Evolutionary conservation across 1,140 invertebrate genomes (phyloP), one percentile per base, ranked within the genome.

Genomic region (Trachelipus rathkii): DNA sequence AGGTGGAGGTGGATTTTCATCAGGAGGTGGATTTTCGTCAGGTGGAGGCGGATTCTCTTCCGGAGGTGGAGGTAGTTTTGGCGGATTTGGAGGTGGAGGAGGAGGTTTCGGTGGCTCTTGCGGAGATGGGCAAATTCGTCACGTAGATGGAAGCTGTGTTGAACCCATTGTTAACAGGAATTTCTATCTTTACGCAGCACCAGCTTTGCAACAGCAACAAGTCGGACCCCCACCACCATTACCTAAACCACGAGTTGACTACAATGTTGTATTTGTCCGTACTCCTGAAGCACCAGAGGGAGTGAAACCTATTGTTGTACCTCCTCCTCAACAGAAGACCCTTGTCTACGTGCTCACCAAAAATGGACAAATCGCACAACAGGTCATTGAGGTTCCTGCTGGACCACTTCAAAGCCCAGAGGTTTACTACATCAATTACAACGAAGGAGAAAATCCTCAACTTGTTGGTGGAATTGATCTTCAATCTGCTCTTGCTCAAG

Each of bases 121-220:
- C 66, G 68, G 68, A 11, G 69, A 70, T 0, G 80, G 80, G 7
- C 69, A 78, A 45, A 75, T 81, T 10, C 72, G 33, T 24, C 73
- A 78, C 24, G 72, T 77, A 33, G 80, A 78, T 69, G 80, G 80
- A 0, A 78, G 69, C 44, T 81, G 80, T 33, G 80, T 73, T 15
- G 72, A 72, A n/a, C 77, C 80, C 13, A 44, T 68, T 23, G 71
- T 81, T 0, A 69, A 71, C 21, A 50, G 80, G 24, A 81, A 81
- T 66, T 24, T 78, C 72, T 78, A 70, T 44, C 72, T 81, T 10
- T 78, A 77, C 73, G 50, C 53, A 11, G 80, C 77, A 44, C 80
- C 80, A n/a, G 10, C 19, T 13, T 24, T 72, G 70, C 33, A n/a
- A n/a, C n/a, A n/a, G n/a, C n/a, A n/a, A n/a, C n/a, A n/a, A n/a